These are phyloP conservation scores for Pomatostomus ruficeps DNA, from an alignment of 2,113 vertebrate genomes.

Conservation along the genomic window DNA sequence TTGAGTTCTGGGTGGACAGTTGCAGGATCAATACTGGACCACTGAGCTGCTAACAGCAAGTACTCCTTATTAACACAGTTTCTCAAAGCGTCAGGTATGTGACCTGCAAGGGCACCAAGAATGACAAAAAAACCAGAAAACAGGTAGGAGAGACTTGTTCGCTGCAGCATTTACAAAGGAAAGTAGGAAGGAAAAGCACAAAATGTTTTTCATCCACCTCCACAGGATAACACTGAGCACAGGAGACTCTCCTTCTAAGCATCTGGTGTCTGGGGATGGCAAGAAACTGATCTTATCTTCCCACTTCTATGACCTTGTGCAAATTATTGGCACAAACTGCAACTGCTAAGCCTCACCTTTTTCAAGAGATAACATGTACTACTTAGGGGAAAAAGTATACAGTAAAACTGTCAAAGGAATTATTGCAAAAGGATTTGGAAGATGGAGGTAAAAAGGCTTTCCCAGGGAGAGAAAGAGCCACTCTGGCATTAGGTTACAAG, in stretches of 20 bases:
- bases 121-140: neutral
- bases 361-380: neutral
- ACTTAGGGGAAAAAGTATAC: neutral
- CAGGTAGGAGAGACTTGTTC: neutral
- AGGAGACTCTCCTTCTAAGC: neutral
- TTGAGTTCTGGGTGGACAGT: constrained; percentile 89
- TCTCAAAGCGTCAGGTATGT: constrained; percentile 89
- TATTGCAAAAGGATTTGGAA: neutral
- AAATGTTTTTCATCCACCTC: neutral
- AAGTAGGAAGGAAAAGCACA: neutral
- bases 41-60: constrained; percentile 88
- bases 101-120: constrained; percentile 69
- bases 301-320: neutral
- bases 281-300: neutral
- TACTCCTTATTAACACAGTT: constrained; percentile 97
- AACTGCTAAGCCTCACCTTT: neutral
- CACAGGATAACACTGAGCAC: neutral
- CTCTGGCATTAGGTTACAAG: neutral
- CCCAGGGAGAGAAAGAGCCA: neutral
- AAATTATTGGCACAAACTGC: neutral
- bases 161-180: neutral
- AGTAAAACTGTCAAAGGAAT: neutral
- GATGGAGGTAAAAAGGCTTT: neutral
- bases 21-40: constrained; percentile 86
- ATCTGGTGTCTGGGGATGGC: neutral